These are phyloP conservation scores for Globia sparganii DNA, from an alignment of 2,888 invertebrate species.

Conservation along the genomic window DNA sequence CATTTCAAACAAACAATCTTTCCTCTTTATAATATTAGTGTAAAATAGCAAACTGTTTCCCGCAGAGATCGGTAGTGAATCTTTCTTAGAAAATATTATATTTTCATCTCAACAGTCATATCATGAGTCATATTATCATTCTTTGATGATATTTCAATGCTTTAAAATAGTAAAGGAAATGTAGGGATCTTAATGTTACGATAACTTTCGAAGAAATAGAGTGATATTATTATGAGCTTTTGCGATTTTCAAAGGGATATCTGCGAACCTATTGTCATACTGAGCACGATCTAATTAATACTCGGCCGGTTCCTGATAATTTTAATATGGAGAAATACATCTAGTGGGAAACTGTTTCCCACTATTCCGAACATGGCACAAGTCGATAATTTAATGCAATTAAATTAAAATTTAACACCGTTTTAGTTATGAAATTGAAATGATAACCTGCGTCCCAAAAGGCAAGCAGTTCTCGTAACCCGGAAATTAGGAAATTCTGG, in stretches of 20 bases:
- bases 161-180: conserved; percentile 15
- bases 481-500: conserved; percentile 29
- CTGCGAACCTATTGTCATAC: background rate
- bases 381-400: background rate
- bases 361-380: background rate
- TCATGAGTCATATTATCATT: conserved; percentile 13
- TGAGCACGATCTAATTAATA: background rate
- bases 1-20: too few relatives aligned
- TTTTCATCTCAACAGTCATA: conserved; percentile 2
- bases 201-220: background rate
- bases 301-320: background rate
- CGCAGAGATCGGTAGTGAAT: background rate
- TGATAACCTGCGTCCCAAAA: background rate
- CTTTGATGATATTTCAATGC: conserved; percentile 9
- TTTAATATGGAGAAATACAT: background rate
- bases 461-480: background rate
- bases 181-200: background rate
- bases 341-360: background rate
- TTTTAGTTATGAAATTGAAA: background rate
- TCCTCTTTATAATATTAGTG: too few relatives aligned
- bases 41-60: conserved; percentile 17
- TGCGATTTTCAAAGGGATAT: background rate
- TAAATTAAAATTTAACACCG: background rate
- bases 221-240: background rate
- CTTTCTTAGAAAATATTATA: conserved; percentile 32